phyloP scores from a whole-genome alignment of 2,888 invertebrate genomes.

The Malacosoma neustria region DNA sequence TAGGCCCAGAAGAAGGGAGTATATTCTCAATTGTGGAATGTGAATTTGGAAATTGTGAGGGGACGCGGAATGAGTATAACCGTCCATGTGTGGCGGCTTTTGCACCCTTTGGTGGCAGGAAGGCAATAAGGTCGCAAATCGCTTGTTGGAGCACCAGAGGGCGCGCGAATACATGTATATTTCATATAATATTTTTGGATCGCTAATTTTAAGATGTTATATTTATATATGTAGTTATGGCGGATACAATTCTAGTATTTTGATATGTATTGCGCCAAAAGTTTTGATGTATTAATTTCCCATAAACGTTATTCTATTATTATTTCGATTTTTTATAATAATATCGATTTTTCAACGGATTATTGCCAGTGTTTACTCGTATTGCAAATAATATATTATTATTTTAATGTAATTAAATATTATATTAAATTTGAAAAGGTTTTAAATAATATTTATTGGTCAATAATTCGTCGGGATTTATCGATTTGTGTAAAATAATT shows the following conservation, averaged over 20 bases:
- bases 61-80: conserved; percentile 65
- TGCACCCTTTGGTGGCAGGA: conserved; percentile 54
- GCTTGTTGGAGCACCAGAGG: conserved; percentile 54
- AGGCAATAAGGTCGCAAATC: conserved; percentile 27
- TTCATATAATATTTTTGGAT: conserved; percentile 69
- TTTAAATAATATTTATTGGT: not conserved
- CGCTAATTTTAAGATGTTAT: conserved; percentile 75
- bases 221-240: conserved; percentile 73
- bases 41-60: conserved; percentile 32
- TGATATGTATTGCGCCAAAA: conserved; percentile 71
- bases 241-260: conserved; percentile 70
- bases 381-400: not conserved
- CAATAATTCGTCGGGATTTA: conserved; percentile 10
- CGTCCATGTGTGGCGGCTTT: conserved; percentile 71
- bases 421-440: not conserved
- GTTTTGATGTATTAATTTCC: conserved; percentile 73
- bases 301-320: conserved; percentile 57
- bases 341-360: conserved; percentile 11
- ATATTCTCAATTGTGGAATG: conserved; percentile 9
- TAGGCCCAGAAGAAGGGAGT: conserved; percentile 40
- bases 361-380: not conserved
- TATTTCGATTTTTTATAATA: conserved; percentile 12
- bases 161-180: conserved; percentile 70
- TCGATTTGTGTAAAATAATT: conserved; percentile 5
- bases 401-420: not conserved